A percentile compares a stretch with the other conserved stretches of the same genome.
Evolutionary conservation across 2,113 vertebrate genomes (phyloP).

Genomic region (Lepus timidus): DNA sequence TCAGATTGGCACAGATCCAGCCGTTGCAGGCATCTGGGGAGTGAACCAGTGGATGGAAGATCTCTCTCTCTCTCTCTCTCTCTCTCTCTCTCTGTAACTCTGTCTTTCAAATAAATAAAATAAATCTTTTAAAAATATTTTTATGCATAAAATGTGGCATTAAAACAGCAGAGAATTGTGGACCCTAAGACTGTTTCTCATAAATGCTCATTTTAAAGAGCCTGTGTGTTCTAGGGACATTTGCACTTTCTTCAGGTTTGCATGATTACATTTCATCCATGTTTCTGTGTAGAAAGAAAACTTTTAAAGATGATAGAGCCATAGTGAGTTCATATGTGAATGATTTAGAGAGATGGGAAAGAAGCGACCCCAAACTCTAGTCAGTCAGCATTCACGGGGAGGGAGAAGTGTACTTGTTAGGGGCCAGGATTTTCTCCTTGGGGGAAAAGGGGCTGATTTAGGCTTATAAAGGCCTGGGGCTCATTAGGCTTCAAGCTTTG

Average conservation of each 20-base stretch:
- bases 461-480: neutral
- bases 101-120: too few species aligned
- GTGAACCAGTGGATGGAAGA: too few species aligned
- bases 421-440: neutral
- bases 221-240: neutral
- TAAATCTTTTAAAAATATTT: neutral
- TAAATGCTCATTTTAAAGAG: slow-evolving; percentile 26
- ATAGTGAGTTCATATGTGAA: neutral
- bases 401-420: neutral
- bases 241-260: neutral
- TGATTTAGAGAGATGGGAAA: neutral
- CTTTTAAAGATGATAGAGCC: neutral
- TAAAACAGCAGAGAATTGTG: neutral
- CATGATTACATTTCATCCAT: neutral
- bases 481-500: neutral
- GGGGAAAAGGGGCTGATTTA: neutral
- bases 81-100: too few species aligned
- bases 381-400: neutral
- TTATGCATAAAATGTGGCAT: neutral
- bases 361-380: rapidly evolving
- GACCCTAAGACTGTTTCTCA: neutral
- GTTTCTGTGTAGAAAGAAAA: neutral
- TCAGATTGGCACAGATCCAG: too few species aligned
- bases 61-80: too few species aligned
- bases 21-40: too few species aligned